Percentiles rank a stretch among this genome's conserved stretches.
phyloP scores from a whole-genome alignment of 2,113 vertebrate species.

The Triplophysa tibetana region DNA sequence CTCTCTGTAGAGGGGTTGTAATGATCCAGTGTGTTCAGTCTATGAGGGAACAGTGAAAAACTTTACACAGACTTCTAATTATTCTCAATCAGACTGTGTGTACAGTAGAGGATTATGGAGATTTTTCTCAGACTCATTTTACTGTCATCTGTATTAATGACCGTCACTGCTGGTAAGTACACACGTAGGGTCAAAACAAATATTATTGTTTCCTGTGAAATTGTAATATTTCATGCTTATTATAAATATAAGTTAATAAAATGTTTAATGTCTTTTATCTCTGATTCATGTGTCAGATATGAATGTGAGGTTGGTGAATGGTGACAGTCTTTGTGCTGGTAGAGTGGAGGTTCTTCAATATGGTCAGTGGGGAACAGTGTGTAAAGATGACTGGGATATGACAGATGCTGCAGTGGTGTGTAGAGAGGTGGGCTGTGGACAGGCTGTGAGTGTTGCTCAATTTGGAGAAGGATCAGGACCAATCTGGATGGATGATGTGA shows the following conservation, averaged over 20 bases:
- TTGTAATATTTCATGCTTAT: too few relatives aligned
- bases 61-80: too few relatives aligned
- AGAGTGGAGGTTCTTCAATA: background rate
- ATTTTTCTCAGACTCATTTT: conserved; percentile 7
- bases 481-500: background rate
- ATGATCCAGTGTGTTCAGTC: too few relatives aligned
- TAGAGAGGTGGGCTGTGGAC: background rate
- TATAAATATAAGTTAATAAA: too few relatives aligned
- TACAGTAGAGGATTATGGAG: conserved; percentile 6
- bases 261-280: too few relatives aligned
- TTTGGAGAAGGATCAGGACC: background rate
- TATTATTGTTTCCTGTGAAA: too few relatives aligned
- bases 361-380: conserved; percentile 22
- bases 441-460: background rate
- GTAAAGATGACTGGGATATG: accelerated
- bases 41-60: too few relatives aligned
- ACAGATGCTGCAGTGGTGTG: conserved; percentile 6
- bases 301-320: background rate
- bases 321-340: background rate
- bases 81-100: background rate
- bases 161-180: conserved; percentile 26
- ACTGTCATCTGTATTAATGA: background rate
- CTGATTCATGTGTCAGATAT: background rate
- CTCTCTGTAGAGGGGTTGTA: too few relatives aligned
- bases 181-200: background rate